A percentile compares a stretch with the other conserved stretches of the same genome.
phyloP scores from a whole-genome alignment of 1,140 invertebrate genomes.

The Wiebesia pumilae region DNA sequence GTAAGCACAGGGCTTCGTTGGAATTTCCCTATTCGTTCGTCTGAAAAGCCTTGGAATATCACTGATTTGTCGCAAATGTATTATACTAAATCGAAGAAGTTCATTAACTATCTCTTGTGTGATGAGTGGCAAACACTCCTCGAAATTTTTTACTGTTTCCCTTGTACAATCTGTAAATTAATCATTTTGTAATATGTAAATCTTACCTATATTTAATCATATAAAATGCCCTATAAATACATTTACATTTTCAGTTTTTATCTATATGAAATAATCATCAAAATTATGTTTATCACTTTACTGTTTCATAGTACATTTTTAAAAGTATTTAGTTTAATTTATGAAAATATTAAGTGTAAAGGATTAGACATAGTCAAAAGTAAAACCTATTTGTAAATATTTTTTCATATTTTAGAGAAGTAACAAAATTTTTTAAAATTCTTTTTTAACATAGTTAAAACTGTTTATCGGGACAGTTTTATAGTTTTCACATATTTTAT shows the following conservation, averaged over 20 bases:
- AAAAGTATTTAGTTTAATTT: too few relatives aligned
- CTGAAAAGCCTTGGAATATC: slow-evolving; percentile 95
- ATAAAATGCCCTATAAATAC: background rate
- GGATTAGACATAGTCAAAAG: too few relatives aligned
- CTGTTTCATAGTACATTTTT: too few relatives aligned
- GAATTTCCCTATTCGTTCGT: slow-evolving; percentile 92
- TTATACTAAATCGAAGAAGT: slow-evolving; percentile 76
- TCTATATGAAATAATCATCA: too few relatives aligned
- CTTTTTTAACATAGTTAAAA: too few relatives aligned
- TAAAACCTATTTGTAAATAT: too few relatives aligned
- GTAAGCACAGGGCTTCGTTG: slow-evolving; percentile 86
- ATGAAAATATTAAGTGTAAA: too few relatives aligned
- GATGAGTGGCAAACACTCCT: slow-evolving; percentile 74
- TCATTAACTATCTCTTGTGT: slow-evolving; percentile 78
- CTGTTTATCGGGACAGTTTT: too few relatives aligned
- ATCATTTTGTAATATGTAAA: background rate
- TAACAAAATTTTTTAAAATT: too few relatives aligned
- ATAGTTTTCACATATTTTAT: too few relatives aligned
- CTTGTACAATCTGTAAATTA: slow-evolving; percentile 71
- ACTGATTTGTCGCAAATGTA: slow-evolving; percentile 84
- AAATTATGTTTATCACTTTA: too few relatives aligned
- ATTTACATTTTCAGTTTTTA: background rate
- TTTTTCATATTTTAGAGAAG: too few relatives aligned
- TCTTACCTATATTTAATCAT: background rate
- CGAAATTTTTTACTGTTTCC: slow-evolving; percentile 73